These are phyloP conservation scores for Hermetia illucens DNA, from an alignment of 1,140 invertebrate genomes.

Conservation along the genomic window DNA sequence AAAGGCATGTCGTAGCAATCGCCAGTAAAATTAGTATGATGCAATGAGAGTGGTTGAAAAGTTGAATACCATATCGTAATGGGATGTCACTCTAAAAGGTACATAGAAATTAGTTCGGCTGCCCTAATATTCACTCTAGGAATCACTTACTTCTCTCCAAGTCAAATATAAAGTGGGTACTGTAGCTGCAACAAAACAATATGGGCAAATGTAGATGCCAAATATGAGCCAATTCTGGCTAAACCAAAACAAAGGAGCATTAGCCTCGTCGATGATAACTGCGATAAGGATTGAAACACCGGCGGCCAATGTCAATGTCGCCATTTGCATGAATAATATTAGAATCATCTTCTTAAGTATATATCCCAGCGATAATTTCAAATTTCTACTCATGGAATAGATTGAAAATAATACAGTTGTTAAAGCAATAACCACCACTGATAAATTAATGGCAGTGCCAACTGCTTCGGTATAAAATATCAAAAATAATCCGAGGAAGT, in stretches of 20 bases:
- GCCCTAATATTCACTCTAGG: no score
- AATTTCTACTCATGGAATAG: slow-evolving; percentile 14
- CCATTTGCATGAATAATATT: slow-evolving; percentile 16
- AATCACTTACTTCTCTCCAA: slow-evolving; percentile 82
- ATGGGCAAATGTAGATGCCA: slow-evolving; percentile 38
- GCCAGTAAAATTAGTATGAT: no score
- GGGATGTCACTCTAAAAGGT: slow-evolving; percentile 4
- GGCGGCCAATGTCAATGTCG: slow-evolving; percentile 28
- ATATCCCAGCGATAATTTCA: slow-evolving; percentile 9
- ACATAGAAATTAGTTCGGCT: slow-evolving; percentile 10
- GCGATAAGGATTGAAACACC: slow-evolving; percentile 36
- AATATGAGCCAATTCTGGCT: slow-evolving; percentile 50
- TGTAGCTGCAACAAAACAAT: slow-evolving; percentile 25
- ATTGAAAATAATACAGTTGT: slow-evolving; percentile 31
- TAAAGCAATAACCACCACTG: slow-evolving; percentile 37
- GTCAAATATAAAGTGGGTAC: slow-evolving; percentile 29
- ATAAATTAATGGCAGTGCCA: slow-evolving; percentile 39
- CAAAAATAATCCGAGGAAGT: slow-evolving; percentile 59
- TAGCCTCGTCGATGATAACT: slow-evolving; percentile 37
- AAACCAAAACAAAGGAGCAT: slow-evolving; percentile 52
- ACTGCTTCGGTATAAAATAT: slow-evolving; percentile 41
- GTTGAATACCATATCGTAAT: no score
- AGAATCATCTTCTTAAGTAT: slow-evolving; percentile 23
- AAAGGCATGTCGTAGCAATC: slow-evolving; percentile 8
- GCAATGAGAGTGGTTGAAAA: no score